A percentile compares a stretch with the other conserved stretches of the same genome.
phyloP scores from a whole-genome alignment of 2,888 invertebrate genomes.

The Syrphus vitripennis region DNA sequence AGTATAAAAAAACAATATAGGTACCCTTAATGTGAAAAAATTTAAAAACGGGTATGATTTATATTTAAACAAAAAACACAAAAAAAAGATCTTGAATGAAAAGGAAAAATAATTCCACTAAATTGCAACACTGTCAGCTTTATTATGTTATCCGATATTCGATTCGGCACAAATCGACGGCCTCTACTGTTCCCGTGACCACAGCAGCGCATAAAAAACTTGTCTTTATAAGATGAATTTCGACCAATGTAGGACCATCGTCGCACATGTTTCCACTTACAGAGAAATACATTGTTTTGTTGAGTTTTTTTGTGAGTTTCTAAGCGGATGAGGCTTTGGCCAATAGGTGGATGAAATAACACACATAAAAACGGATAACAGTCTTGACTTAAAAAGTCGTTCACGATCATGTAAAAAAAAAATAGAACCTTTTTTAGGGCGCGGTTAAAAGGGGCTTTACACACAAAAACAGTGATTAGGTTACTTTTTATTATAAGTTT shows the following conservation, averaged over 20 bases:
- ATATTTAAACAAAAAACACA: background rate
- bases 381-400: no score
- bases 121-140: slow-evolving; percentile 17
- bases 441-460: background rate
- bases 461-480: slow-evolving; percentile 15
- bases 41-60: slow-evolving; percentile 42
- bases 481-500: slow-evolving; percentile 2
- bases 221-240: no score
- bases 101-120: slow-evolving; percentile 5
- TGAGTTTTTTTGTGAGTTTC: no score
- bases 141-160: background rate
- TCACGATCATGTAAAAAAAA: background rate
- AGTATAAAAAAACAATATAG: background rate
- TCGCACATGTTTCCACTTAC: no score
- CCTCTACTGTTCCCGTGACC: no score
- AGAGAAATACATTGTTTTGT: no score
- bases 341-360: no score
- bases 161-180: background rate
- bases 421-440: background rate
- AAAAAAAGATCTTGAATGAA: background rate
- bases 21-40: background rate
- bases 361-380: no score
- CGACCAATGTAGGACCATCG: no score
- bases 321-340: no score
- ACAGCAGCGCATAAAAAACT: no score